Base-by-base conservation (phyloP, 2,888 invertebrate species). In the Ectemnius cavifrons region DNA sequence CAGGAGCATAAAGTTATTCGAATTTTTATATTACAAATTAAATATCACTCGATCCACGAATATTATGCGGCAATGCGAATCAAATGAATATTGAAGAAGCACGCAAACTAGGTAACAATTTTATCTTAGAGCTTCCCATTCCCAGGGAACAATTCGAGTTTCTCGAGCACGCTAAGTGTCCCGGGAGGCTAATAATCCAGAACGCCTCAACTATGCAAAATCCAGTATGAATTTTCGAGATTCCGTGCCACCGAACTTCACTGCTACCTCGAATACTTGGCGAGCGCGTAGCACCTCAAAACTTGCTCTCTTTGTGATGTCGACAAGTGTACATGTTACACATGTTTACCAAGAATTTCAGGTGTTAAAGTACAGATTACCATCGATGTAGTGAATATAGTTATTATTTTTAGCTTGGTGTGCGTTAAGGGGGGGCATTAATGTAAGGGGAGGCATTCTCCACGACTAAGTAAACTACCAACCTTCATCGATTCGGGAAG, bases 171-270 rank as follows among this genome's bases (percentile, higher is more conserved):
- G 37, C 37, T 16, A 52, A 52, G n/a, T 52, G n/a, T 52, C 16
- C 16, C 52, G 13, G 52, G 16, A 16, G 52, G 52, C 14, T 52
- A 52, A 52, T 52, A 52, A 16, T 52, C 52, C 16, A 52, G 52
- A 16, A 52, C 52, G 14, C 16, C 16, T 52, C 52, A 52, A 52
- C 52, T 52, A 52, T 52, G 52, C 52, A 14, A 14, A 16, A 16
- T 52, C 16, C 52, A 52, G 13, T 52, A 52, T 52, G 52, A 52
- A 52, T 52, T 16, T 52, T 52, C 16, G 52, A 16, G n/a, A 52
- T 52, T 14, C 52, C 52, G 16, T 11, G 5, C 8, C 5, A 14
- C n/a, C 14, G 16, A 52, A 52, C n/a, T 52, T 52, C 14, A n/a
- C 14, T 6, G 16, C 52, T 37, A 4, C 37, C 8, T 4, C 16